Percentiles rank a stretch among this genome's conserved stretches.
Conservation (phyloP, 2,888 invertebrate genomes). For the Microctonus brassicae region DNA sequence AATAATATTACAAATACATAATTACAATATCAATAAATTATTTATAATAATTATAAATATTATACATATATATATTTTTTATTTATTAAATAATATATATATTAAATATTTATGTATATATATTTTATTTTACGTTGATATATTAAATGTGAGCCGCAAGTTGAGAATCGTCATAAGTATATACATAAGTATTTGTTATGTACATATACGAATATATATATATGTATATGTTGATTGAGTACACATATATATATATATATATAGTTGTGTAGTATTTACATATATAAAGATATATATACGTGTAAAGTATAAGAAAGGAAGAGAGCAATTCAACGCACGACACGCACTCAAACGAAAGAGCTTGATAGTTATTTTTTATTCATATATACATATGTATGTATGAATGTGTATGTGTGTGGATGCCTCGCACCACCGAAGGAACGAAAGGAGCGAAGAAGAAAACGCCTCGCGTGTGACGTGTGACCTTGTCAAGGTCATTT, state of each 20-base stretch:
- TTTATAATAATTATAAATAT: too few relatives aligned
- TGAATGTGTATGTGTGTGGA: not conserved
- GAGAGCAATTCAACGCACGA: constrained; percentile 21
- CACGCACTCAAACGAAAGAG: constrained; percentile 8
- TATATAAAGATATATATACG: too few relatives aligned
- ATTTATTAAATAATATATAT: not conserved
- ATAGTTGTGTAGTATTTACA: too few relatives aligned
- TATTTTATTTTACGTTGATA: not conserved
- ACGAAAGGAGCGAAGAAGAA: constrained; percentile 39
- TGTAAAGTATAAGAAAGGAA: not conserved
- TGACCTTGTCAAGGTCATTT: constrained; percentile 65
- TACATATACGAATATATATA: too few relatives aligned
- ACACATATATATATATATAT: too few relatives aligned
- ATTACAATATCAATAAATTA: too few relatives aligned
- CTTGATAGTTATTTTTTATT: too few relatives aligned
- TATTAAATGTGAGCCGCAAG: not conserved
- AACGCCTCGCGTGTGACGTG: constrained; percentile 52
- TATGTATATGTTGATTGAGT: too few relatives aligned
- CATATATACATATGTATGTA: not conserved
- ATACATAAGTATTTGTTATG: too few relatives aligned
- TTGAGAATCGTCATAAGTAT: not conserved
- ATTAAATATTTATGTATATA: too few relatives aligned
- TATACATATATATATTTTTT: too few relatives aligned
- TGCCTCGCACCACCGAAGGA: constrained; percentile 15
- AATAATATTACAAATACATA: too few relatives aligned